A percentile compares a stretch with the other conserved stretches of the same genome.
Evolutionary conservation across 2,797 vertebrate genomes (phyloP).

Genomic region (Premnoplex brunnescens): DNA sequence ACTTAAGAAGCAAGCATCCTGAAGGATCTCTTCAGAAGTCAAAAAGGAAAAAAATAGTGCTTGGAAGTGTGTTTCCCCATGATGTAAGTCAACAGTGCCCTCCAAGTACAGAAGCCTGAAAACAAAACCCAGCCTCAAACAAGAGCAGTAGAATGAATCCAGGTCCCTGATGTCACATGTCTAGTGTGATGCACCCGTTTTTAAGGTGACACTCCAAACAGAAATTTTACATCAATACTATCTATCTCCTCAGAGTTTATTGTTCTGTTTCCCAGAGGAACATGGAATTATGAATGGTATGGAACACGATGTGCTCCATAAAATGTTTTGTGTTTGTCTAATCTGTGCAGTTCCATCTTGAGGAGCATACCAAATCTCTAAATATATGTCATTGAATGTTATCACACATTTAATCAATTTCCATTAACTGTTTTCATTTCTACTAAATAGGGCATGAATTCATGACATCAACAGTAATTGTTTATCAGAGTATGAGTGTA

Average conservation of each 20-base stretch:
- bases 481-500: not conserved
- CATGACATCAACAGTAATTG: not conserved
- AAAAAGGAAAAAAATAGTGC: not conserved
- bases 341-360: not conserved
- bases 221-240: not conserved
- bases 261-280: not conserved
- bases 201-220: not conserved
- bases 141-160: not conserved
- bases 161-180: not conserved
- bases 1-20: not conserved
- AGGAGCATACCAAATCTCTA: not conserved
- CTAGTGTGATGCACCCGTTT: not conserved
- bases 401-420: not conserved
- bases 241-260: not conserved
- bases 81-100: not conserved
- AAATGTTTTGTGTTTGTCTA: not conserved
- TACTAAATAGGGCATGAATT: not conserved
- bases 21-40: not conserved
- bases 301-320: not conserved
- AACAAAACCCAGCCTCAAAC: not conserved
- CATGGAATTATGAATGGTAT: not conserved
- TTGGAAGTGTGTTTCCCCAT: not conserved
- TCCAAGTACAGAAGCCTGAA: not conserved
- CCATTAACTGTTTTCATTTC: not conserved
- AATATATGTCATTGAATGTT: not conserved